Conservation (phyloP, 2,888 invertebrate species). For the Pherbina coryleti region DNA sequence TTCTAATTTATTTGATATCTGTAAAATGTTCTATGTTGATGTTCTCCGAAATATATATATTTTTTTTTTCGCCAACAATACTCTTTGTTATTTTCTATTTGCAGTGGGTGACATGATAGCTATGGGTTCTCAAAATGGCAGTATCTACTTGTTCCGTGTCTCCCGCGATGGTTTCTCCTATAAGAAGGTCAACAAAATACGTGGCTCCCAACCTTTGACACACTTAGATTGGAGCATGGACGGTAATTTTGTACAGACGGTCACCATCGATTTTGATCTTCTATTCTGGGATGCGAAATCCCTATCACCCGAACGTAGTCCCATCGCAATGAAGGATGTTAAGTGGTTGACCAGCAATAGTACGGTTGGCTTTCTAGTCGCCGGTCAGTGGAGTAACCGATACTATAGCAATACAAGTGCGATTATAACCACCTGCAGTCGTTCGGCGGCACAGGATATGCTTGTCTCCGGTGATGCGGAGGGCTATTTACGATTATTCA, state of each 20-base stretch:
- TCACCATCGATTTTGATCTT: conserved; percentile 90
- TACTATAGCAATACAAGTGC: conserved; percentile 90
- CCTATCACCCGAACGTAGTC: conserved; percentile 87
- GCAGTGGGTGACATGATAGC: conserved; percentile 88
- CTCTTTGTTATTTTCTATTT: neutral
- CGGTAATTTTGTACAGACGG: conserved; percentile 88
- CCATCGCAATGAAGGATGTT: conserved; percentile 89
- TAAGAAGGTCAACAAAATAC: conserved; percentile 89
- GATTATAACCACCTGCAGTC: conserved; percentile 83
- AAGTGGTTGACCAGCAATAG: conserved; percentile 91
- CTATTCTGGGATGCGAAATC: conserved; percentile 94
- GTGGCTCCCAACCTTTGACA: conserved; percentile 86
- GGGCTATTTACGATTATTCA: conserved; percentile 87
- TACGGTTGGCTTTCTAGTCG: conserved; percentile 87
- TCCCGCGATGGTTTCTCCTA: conserved; percentile 91
- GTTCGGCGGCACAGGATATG: conserved; percentile 86
- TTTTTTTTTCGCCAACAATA: no score
- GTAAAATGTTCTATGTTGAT: no score
- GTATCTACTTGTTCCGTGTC: conserved; percentile 83
- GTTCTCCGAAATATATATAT: no score
- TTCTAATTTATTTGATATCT: no score
- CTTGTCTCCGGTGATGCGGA: conserved; percentile 90
- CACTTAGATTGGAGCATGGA: conserved; percentile 94
- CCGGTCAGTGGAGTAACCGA: conserved; percentile 92
- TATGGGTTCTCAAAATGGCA: conserved; percentile 90